Evolutionary conservation across 2,797 vertebrate genomes (phyloP), one percentile per base, ranked within the genome.

Genomic region (Notolabrus celidotus): DNA sequence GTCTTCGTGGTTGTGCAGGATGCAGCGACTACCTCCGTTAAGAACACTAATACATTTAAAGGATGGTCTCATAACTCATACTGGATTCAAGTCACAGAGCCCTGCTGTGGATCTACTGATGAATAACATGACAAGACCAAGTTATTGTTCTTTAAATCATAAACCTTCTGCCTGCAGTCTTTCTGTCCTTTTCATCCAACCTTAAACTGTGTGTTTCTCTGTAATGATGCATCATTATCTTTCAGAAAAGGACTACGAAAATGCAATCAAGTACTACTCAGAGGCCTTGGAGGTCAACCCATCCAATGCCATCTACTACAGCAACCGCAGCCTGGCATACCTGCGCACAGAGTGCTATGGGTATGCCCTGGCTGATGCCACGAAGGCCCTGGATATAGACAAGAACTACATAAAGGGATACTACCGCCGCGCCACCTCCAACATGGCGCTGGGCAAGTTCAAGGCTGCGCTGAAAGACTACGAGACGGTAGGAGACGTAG

Each of bases 381-480:
- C 96, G 0, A 95, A 93, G 19, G 95, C 97, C 79, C 86, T 99
- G 23, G 95, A 98, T 86, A 89, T 97, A 3, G 97, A 98, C 92
- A 96, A 95, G 76, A 96, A 96, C 84, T 99, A 99, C 89, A 94
- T 98, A 79, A 99, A 99, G 82, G 97, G 97, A 6, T 99, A 99
- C 86, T 99, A 98, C 79, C 93, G 97, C 27, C 92, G 97, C 0
- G 97, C 97, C 2, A 96, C 97, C 71, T 97, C 97, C 88, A 98
- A 98, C 93, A 99, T 99, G 97, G 97, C 97, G 0, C 92, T 98
- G 87, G 97, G 97, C 60, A 97, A 98, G 88, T 98, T 98, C 88
- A 96, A 96, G 80, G 97, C 96, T 0, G 97, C 97, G 0, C 95
- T 98, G 4, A 96, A 97, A 1, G 97, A 99, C 92, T 99, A 99